Evolutionary conservation across 2,888 invertebrate species (phyloP), one percentile per base, ranked within the genome.

Genomic region (Perithous albicinctus): DNA sequence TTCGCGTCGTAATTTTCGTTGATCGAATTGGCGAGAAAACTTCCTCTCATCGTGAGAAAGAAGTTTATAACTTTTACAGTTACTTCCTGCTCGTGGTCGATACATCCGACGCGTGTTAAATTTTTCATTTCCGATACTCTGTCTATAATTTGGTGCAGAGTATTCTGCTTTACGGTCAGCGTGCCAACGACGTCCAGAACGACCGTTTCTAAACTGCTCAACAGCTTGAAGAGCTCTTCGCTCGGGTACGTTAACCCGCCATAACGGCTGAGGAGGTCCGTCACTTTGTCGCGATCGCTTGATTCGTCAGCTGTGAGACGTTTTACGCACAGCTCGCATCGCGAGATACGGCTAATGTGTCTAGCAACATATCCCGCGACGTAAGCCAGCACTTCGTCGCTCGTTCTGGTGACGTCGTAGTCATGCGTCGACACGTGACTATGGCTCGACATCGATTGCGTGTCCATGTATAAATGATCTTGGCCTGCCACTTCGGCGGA

Each of bases 121-220:
- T 78, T 72, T n/a, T 61, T 32, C 32, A 48, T 63, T 18, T 63
- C 43, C n/a, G 43, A 18, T 29, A 74, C 63, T 63, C 38, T 43
- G 20, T 70, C 73, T 1, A 75, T 15, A 29, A 78, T 64, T 56
- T 66, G 78, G 56, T 73, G 61, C 51, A 78, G 61, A 20, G 81
- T 78, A 20, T 82, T 43, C 5, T 41, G 35, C 38, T 75, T 63
- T 7, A 82, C 56, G 29, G 66, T 73, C 64, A 74, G 48, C 18
- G 61, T 74, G 32, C 82, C 78, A 32, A 82, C 72, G 1, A 78
- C 75, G 18, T 61, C 63, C n/a, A 78, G 59, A 6, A 79, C 70
- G n/a, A 41, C 64, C 51, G 32, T 48, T 56, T 82, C 82, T 51
- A 82, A 32, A 48, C 20, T 29, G 20, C 4, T 79, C 6, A 78